Base-by-base conservation (phyloP, 2,888 invertebrate species). In the Alloplasta piceator region DNA sequence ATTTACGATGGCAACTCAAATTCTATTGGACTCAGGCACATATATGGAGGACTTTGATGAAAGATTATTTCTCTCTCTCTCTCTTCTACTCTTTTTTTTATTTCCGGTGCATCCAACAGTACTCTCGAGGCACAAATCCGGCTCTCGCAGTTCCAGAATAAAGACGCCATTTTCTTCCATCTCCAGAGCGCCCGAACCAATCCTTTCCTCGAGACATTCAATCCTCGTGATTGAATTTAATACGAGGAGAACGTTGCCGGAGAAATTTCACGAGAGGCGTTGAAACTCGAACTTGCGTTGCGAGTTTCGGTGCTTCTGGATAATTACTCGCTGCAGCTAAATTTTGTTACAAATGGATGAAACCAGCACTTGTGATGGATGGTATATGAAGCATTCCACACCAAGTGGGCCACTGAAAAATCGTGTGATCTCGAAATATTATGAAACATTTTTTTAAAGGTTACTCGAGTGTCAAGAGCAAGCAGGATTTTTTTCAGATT, bases 261-360 rank as follows among this genome's bases (percentile, higher is more conserved):
- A 56, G 50, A 61, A 66, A 72, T 78, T 72, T 67, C 61, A 72
- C 72, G 38, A 46, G 26, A 63, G 36, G n/a, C 43, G 10, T 43
- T 43, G 55, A 39, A 14, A 55, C 58, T 74, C 52, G 56, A 63
- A 72, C 72, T 78, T 43, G 58, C 60, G 58, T 79, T 71, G 60
- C 70, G 36, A 71, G 64, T 50, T 52, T 68, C 50, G 68, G 43
- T 41, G 60, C 46, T 55, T n/a, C 56, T 14, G 43, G 80, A 80
- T 76, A 80, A 80, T 80, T 80, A 56, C 43, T 43, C 38, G 67
- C 56, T 76, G 55, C 61, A 55, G 60, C 52, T 67, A 52, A 67
- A 43, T 55, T 67, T 80, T 76, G 61, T 72, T 67, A 36, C 56
- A 46, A 5, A 68, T 36, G 38, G 12, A 14, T n/a, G 16, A 26